These are phyloP conservation scores for Micromys minutus DNA, from an alignment of 2,113 vertebrate genomes.

Conservation along the genomic window DNA sequence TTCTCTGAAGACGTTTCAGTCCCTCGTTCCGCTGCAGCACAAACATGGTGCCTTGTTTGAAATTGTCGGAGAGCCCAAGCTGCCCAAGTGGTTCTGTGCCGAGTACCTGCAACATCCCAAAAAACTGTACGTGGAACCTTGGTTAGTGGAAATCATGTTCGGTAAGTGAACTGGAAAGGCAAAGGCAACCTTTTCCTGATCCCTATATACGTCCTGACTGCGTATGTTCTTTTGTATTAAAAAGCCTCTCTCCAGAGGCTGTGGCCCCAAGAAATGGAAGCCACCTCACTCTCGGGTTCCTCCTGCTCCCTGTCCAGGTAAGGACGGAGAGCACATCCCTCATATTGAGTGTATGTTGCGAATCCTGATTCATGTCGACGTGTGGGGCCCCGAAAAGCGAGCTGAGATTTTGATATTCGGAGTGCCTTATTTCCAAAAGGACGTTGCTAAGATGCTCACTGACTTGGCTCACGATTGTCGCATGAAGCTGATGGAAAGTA, in stretches of 20 bases:
- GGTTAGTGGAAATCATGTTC: conserved; percentile 58
- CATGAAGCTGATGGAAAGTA: background rate
- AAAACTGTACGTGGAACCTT: background rate
- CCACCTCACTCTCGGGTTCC: background rate
- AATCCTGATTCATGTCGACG: conserved; percentile 33
- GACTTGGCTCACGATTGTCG: conserved; percentile 23
- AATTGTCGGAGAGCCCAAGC: too few species aligned
- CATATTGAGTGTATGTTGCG: background rate
- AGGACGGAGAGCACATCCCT: background rate
- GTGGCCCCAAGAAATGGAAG: background rate
- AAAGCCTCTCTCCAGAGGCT: background rate
- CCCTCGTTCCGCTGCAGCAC: background rate
- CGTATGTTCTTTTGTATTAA: background rate
- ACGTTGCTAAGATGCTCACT: conserved; percentile 32
- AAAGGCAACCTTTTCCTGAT: background rate
- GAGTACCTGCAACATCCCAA: conserved; percentile 24
- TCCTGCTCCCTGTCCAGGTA: conserved; percentile 3
- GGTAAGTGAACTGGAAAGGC: conserved; percentile 25
- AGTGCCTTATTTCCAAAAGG: conserved; percentile 26
- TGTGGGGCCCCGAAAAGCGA: background rate
- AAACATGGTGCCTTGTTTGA: background rate
- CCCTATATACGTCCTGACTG: background rate
- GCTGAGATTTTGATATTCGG: conserved; percentile 63
- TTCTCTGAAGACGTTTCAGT: background rate
- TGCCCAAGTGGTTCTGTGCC: background rate